Percentiles rank a stretch among this genome's conserved stretches.
These are phyloP conservation scores for Ctenomys sociabilis DNA, from an alignment of 2,113 vertebrate species.

Conservation along the genomic window DNA sequence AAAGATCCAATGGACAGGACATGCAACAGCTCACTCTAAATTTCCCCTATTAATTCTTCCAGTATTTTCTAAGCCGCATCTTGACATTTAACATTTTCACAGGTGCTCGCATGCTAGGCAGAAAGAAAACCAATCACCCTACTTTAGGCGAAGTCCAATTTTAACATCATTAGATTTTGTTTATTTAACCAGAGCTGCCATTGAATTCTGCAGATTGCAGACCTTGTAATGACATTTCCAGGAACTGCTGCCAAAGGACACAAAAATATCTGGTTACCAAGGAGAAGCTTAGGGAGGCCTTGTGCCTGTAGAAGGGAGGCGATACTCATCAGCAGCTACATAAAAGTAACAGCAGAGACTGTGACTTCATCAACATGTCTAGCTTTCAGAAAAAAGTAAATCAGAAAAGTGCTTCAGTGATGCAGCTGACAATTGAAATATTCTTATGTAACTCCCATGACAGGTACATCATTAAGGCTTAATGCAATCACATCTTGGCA, in stretches of 20 bases:
- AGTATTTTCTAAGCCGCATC: slow-evolving; percentile 2
- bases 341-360: slow-evolving; percentile 70
- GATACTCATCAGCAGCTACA: slow-evolving; percentile 62
- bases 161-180: slow-evolving; percentile 71
- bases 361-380: slow-evolving; percentile 72
- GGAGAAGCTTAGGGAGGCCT: slow-evolving; percentile 60
- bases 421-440: slow-evolving; percentile 35
- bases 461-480: slow-evolving; percentile 56
- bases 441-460: neutral
- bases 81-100: slow-evolving; percentile 25
- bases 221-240: slow-evolving; percentile 52
- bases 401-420: slow-evolving; percentile 46
- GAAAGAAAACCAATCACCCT: slow-evolving; percentile 34
- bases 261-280: neutral
- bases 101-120: slow-evolving; percentile 10
- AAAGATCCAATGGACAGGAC: neutral
- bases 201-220: slow-evolving; percentile 61
- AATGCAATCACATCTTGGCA: slow-evolving; percentile 47
- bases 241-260: slow-evolving; percentile 54
- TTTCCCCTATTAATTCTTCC: neutral
- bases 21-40: neutral
- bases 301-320: slow-evolving; percentile 44
- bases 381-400: slow-evolving; percentile 66
- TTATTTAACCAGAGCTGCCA: slow-evolving; percentile 60
- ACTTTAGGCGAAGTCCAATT: slow-evolving; percentile 23